Evolutionary conservation across 2,797 vertebrate genomes (phyloP), one percentile per base, ranked within the genome.

Genomic region (Graptemys geographica): DNA sequence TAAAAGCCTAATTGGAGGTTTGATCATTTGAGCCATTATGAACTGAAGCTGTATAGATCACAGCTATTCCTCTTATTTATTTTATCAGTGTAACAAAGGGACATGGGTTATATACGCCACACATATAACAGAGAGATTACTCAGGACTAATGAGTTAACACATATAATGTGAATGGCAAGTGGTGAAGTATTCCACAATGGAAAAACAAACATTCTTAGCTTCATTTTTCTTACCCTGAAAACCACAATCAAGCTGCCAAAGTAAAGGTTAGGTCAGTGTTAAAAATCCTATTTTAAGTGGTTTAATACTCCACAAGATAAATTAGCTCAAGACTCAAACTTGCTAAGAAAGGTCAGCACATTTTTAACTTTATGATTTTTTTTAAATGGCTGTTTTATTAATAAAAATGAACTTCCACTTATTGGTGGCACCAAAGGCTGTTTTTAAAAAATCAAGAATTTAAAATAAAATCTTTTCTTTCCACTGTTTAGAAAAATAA

Each of bases 1-100:
- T 95, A 95, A 94, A 94, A 95, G n/a, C 9, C 8, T 52, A 84
- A 21, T 13, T 78, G 9, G 18, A 87, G 37, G 94, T 96, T 87
- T 97, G 55, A 86, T 94, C 78, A 89, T 33, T 81, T 95, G 89
- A 91, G 80, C 82, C 8, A 65, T 18, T 83, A n/a, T 74, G 55
- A 95, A 90, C 18, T 80, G 37, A 90, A 93, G 25, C 18, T 69
- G 44, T 65, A 90, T 90, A 89, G 84, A 92, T 79, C 92, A 90
- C n/a, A 92, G 44, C 1, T 79, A 76, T 89, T 91, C 89, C 44
- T 86, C 52, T 81, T 27, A 89, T 94, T 94, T 90, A 51, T 88
- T 95, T 93, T 86, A 13, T 47, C 15, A 69, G 31, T 69, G n/a
- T 51, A 87, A 92, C 27, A 93, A 91, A 89, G 83, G 52, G 57